Percentiles rank a stretch among this genome's conserved stretches.
Evolutionary conservation across 2,888 invertebrate genomes (phyloP).

Genomic region (Pachliopta kotzebuea): DNA sequence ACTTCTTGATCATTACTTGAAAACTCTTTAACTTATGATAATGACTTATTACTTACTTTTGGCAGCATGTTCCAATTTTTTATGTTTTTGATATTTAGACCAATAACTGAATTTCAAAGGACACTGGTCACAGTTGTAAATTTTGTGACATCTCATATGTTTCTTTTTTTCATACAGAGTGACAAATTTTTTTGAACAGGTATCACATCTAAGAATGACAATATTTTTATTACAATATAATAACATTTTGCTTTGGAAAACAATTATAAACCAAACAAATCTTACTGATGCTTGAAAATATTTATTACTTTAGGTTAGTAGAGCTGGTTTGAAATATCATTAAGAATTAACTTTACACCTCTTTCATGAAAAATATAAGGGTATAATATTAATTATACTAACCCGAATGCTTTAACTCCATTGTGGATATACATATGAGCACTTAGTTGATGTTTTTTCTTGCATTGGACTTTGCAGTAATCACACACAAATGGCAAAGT

Average conservation of each 20-base stretch:
- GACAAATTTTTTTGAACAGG: conserved; percentile 74
- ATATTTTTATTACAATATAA: not conserved
- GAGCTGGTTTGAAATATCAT: not conserved
- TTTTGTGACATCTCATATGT: conserved; percentile 71
- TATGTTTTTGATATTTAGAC: conserved; percentile 71
- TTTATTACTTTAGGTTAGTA: not conserved
- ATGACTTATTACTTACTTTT: conserved; percentile 43
- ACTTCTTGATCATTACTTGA: not conserved
- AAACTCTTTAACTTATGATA: not conserved
- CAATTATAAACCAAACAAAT: too few species aligned
- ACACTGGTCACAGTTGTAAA: conserved; percentile 74
- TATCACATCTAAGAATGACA: conserved; percentile 64
- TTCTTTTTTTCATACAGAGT: conserved; percentile 66
- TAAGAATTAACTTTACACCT: too few species aligned
- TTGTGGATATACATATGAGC: conserved; percentile 81
- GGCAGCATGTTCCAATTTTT: conserved; percentile 53
- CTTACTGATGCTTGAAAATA: not conserved
- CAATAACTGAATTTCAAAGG: conserved; percentile 68
- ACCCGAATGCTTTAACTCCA: conserved; percentile 66
- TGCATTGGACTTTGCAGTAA: conserved; percentile 74
- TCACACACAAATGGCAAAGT: conserved; percentile 68
- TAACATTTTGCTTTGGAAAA: not conserved
- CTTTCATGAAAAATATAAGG: too few species aligned
- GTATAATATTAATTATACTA: not conserved
- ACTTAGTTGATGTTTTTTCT: conserved; percentile 78